Evolutionary conservation across 2,888 invertebrate species (phyloP), one percentile per base, ranked within the genome.

Genomic region (Stratiomys singularior): DNA sequence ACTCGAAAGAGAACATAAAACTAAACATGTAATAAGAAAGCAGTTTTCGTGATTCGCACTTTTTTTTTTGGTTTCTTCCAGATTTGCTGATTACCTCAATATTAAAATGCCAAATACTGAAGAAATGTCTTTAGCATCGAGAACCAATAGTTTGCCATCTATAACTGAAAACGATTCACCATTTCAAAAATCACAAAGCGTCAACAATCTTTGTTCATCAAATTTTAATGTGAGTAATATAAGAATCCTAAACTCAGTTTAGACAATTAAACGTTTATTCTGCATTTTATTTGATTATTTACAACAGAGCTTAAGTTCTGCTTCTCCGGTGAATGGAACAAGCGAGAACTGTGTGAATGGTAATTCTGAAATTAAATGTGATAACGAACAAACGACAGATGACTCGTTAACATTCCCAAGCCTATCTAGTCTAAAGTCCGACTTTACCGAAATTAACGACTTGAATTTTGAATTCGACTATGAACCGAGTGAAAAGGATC

Each of bases 51-150:
- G n/a, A n/a, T n/a, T n/a, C n/a, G n/a, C n/a, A n/a, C n/a, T n/a
- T n/a, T n/a, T n/a, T n/a, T n/a, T n/a, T n/a, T n/a, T n/a, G n/a
- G 9, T 5, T 37, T 37, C n/a, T 56, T 56, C 11, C 74, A 74
- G 74, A n/a, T 74, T 74, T n/a, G 58, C 74, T 37, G 58, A 58
- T 5, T 74, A 60, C 30, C 58, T 74, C 23, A 74, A 74, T 37
- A 58, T 74, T 7, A 74, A 74, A 74, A 58, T 58, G 44, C 58
- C 74, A 60, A 74, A 74, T 60, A 74, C 47, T 30, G 74, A 27
- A 7, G 74, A 71, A 52, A 9, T 71, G n/a, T 71, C 71, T 13
- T 27, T 47, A 46, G 46, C 47, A 11, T 52, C 71, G 3, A 21
- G 71, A 71, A 71, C 71, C 2, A 71, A 11, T 27, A 71, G 71